Conservation (phyloP, 2,113 vertebrate species). For the Orycteropus afer region DNA sequence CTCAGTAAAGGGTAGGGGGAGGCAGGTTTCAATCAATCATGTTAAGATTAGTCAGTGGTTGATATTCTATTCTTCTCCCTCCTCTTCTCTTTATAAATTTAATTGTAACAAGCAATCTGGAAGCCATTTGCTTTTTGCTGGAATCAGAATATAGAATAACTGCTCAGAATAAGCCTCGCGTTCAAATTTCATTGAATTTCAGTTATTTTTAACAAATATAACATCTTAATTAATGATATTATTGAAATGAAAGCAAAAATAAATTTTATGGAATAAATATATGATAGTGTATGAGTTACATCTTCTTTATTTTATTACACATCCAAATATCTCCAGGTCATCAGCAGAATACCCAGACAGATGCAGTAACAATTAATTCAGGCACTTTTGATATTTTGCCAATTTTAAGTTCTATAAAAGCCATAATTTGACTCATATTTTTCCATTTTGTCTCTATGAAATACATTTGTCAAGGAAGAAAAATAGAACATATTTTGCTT, state of each 20-base stretch:
- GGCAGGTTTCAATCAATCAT: background rate
- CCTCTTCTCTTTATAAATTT: background rate
- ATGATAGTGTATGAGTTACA: constrained; percentile 62
- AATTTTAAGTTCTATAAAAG: constrained; percentile 61
- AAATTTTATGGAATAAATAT: constrained; percentile 27
- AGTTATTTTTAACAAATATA: background rate
- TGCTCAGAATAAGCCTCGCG: background rate
- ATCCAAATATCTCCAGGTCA: constrained; percentile 54
- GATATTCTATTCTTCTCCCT: background rate
- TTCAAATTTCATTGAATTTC: background rate
- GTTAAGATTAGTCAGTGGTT: background rate
- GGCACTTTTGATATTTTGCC: constrained; percentile 67
- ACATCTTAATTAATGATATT: constrained; percentile 39
- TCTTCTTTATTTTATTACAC: constrained; percentile 63
- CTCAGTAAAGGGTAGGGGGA: no score
- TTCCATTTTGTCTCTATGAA: constrained; percentile 62
- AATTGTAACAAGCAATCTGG: background rate
- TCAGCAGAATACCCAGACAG: constrained; percentile 60
- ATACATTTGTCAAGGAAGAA: constrained; percentile 63
- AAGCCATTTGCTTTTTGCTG: background rate
- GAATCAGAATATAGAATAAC: background rate
- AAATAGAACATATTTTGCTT: constrained; percentile 68
- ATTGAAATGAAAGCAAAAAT: constrained; percentile 49
- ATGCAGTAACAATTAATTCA: constrained; percentile 71
- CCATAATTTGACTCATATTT: constrained; percentile 60